phyloP scores from a whole-genome alignment of 30 jellyfish, hydroid and myxozoan genomes.

The Aurelia aurita complex sp. Pacific region DNA sequence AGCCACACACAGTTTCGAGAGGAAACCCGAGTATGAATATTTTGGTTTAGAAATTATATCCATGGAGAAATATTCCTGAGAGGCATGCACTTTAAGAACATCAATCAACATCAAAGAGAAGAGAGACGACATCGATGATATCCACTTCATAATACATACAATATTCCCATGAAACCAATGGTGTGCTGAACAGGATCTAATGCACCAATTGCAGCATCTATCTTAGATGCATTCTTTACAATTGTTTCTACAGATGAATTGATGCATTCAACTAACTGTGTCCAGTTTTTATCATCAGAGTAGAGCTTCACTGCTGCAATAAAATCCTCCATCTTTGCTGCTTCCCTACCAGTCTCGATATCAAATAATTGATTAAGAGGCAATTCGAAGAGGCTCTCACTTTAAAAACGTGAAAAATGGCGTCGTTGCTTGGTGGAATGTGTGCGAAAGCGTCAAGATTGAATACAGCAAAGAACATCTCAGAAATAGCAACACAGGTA shows the following conservation, averaged over 20 bases:
- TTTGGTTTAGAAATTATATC: too few species aligned
- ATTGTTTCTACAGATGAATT: slow-evolving; percentile 73
- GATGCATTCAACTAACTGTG: slow-evolving; percentile 75
- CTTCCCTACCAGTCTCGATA: too few species aligned
- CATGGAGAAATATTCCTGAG: too few species aligned
- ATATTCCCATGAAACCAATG: slow-evolving; percentile 74
- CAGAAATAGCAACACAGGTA: too few species aligned
- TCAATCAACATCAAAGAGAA: too few species aligned
- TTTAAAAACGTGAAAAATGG: slow-evolving; percentile 5
- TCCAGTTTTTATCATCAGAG: slow-evolving; percentile 93
- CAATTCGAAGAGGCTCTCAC: not conserved
- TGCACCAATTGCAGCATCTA: slow-evolving; percentile 89
- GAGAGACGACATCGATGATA: too few species aligned
- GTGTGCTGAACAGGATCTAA: slow-evolving; percentile 84
- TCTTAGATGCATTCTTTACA: slow-evolving; percentile 84
- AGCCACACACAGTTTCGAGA: too few species aligned
- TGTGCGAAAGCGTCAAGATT: too few species aligned
- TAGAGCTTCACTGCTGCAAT: slow-evolving; percentile 88
- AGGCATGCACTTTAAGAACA: too few species aligned
- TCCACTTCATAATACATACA: slow-evolving; percentile 42
- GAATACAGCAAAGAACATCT: too few species aligned
- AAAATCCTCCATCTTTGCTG: slow-evolving; percentile 87
- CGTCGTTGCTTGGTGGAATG: not conserved
- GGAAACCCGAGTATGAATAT: too few species aligned
- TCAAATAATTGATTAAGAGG: not conserved